A percentile compares a stretch with the other conserved stretches of the same genome.
These are phyloP conservation scores for Ptycholaimellus sp. DNA, from an alignment of 2,888 invertebrate genomes.

Conservation along the genomic window DNA sequence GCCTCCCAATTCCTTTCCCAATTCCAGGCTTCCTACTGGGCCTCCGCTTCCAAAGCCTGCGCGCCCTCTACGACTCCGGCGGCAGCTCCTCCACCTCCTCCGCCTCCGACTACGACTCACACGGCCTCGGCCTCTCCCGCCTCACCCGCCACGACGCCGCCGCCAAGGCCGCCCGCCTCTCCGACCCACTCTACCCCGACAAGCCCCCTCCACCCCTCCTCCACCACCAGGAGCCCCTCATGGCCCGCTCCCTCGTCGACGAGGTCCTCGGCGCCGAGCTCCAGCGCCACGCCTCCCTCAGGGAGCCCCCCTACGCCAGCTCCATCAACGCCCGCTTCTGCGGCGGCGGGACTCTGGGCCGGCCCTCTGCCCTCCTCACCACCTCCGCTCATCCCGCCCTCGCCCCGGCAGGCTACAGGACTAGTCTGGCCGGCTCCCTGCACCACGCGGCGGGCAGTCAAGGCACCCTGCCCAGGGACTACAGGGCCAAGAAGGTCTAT, in stretches of 20 bases:
- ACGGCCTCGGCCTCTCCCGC: slow-evolving; percentile 6
- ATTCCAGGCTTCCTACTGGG: slow-evolving; percentile 13
- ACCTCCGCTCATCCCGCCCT: slow-evolving; percentile 8
- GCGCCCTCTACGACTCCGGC: slow-evolving; percentile 5
- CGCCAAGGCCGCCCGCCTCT: slow-evolving; percentile 8
- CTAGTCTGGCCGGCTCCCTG: slow-evolving; percentile 4
- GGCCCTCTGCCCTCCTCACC: slow-evolving; percentile 5
- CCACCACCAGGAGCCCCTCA: slow-evolving; percentile 12
- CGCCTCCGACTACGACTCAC: slow-evolving; percentile 11
- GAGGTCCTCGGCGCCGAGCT: no score
- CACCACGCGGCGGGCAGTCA: no score
- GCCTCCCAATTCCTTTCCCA: background rate
- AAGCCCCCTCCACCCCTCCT: slow-evolving; percentile 11
- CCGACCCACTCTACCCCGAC: slow-evolving; percentile 14
- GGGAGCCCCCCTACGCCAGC: slow-evolving; percentile 2
- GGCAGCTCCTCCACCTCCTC: slow-evolving; percentile 5
- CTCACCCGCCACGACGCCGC: slow-evolving; percentile 8
- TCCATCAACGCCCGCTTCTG: background rate
- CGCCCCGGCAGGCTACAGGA: slow-evolving; percentile 9
- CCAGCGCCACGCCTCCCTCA: slow-evolving; percentile 5
- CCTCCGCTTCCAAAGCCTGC: slow-evolving; percentile 14
- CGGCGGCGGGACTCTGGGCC: slow-evolving; percentile 11
- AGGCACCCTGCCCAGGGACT: slow-evolving; percentile 21
- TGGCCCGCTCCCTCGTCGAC: no score
- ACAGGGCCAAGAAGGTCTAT: slow-evolving; percentile 24